Percentiles rank a stretch among this genome's conserved stretches.
These are phyloP conservation scores for Leptosomus discolor DNA, from an alignment of 2,113 vertebrate species.

Conservation along the genomic window DNA sequence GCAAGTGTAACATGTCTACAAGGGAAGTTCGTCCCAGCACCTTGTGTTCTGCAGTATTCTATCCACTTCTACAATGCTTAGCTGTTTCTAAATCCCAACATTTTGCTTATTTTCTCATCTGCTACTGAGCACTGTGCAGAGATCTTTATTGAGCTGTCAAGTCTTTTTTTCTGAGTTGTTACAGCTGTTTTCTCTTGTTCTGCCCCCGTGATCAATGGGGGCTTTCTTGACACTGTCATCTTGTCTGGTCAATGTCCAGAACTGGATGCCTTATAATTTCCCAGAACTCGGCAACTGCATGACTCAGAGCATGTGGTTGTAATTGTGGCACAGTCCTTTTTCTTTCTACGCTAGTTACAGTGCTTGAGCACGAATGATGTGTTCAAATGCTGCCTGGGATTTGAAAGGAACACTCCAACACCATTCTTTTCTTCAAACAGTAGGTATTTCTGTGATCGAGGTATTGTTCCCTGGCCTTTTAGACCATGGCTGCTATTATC, in stretches of 20 bases:
- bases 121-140: not conserved
- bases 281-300: conserved; percentile 40
- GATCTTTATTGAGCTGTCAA: conserved; percentile 60
- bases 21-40: not conserved
- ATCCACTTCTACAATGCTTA: not conserved
- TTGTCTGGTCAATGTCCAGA: conserved; percentile 64
- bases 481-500: conserved; percentile 29
- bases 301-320: conserved; percentile 63
- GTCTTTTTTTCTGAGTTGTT: conserved; percentile 45
- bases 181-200: conserved; percentile 67
- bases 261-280: conserved; percentile 60
- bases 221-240: conserved; percentile 61
- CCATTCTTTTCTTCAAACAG: conserved; percentile 62
- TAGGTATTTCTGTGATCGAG: conserved; percentile 32
- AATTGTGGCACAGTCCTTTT: conserved; percentile 57
- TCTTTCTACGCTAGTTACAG: conserved; percentile 50
- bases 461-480: conserved; percentile 17
- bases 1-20: not conserved
- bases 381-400: conserved; percentile 57
- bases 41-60: not conserved
- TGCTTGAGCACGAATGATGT: conserved; percentile 31
- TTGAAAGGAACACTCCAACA: conserved; percentile 56
- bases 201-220: conserved; percentile 51
- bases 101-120: conserved; percentile 7
- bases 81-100: conserved; percentile 4